phyloP scores from a whole-genome alignment of 2,113 vertebrate genomes.

The Dicerorhinus sumatrensis region DNA sequence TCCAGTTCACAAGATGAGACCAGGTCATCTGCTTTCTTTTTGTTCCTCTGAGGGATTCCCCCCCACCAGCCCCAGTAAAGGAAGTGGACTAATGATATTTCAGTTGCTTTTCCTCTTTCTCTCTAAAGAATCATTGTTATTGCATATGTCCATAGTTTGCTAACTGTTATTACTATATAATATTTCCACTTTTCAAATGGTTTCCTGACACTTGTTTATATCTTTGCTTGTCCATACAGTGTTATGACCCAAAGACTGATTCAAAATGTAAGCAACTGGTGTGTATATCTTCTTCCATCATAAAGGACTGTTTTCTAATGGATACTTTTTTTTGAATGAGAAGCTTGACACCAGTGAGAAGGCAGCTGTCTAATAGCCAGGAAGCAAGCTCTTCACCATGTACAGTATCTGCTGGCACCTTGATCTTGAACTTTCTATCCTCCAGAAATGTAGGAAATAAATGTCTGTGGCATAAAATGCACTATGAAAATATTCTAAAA shows the following conservation, averaged over 20 bases:
- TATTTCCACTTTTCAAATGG: not conserved
- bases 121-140: not conserved
- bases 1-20: not conserved
- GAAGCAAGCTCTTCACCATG: not conserved
- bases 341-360: not conserved
- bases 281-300: not conserved
- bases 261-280: not conserved
- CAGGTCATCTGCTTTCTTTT: not conserved
- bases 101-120: not conserved
- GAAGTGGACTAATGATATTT: not conserved
- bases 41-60: not conserved
- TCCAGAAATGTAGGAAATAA: not conserved
- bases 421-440: not conserved
- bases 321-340: not conserved
- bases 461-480: not conserved
- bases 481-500: not conserved
- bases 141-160: not conserved
- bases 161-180: not conserved
- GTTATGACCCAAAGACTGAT: not conserved
- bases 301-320: not conserved
- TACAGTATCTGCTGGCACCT: not conserved
- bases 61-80: not conserved
- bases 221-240: not conserved
- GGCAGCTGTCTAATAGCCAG: not conserved
- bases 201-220: not conserved